Evolutionary conservation across 1,140 invertebrate genomes (phyloP).

Genomic region (Spodoptera litura): DNA sequence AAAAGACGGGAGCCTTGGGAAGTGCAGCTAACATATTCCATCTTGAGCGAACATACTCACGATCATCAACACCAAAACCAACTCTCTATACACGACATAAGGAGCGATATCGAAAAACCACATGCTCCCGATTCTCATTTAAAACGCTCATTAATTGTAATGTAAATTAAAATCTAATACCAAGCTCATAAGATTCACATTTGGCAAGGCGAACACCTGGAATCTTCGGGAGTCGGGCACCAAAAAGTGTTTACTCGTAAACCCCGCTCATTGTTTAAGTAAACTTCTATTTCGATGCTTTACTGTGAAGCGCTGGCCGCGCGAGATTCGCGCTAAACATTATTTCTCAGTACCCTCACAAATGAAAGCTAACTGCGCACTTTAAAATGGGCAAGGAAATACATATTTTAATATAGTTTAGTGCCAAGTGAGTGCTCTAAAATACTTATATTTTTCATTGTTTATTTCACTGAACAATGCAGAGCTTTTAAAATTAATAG

Average conservation of each 20-base stretch:
- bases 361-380: slow-evolving; percentile 65
- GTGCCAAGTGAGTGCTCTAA: neutral
- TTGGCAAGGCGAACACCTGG: slow-evolving; percentile 16
- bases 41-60: slow-evolving; percentile 59
- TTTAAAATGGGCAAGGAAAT: slow-evolving; percentile 52
- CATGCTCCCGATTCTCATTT: neutral
- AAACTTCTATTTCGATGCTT: slow-evolving; percentile 83
- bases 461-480: slow-evolving; percentile 2
- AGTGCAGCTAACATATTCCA: slow-evolving; percentile 77
- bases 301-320: slow-evolving; percentile 70
- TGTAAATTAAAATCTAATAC: slow-evolving; percentile 46
- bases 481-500: neutral
- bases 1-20: slow-evolving; percentile 78
- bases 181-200: slow-evolving; percentile 47
- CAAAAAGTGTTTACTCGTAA: slow-evolving; percentile 81
- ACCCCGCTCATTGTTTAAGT: slow-evolving; percentile 84
- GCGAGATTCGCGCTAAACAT: slow-evolving; percentile 73
- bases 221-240: slow-evolving; percentile 69
- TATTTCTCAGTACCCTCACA: slow-evolving; percentile 63
- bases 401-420: slow-evolving; percentile 49
- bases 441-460: neutral
- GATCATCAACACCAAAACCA: slow-evolving; percentile 68
- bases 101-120: neutral
- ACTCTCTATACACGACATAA: slow-evolving; percentile 54
- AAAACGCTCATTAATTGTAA: slow-evolving; percentile 11